These are phyloP conservation scores for Dryadula phaetusa DNA, from an alignment of 2,888 invertebrate genomes.

Conservation along the genomic window DNA sequence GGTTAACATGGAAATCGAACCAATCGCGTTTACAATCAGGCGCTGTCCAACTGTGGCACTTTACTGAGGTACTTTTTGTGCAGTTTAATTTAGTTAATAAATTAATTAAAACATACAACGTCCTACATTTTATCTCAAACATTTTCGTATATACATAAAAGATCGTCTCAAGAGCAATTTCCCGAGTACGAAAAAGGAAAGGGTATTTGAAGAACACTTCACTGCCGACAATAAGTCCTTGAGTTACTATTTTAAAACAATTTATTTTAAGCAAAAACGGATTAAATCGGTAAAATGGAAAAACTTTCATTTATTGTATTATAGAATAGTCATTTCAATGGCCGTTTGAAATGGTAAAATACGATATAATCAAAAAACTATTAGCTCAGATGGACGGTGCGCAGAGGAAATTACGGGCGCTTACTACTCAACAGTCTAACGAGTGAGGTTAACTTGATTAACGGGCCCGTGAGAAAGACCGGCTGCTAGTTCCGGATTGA, in stretches of 20 bases:
- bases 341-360: background rate
- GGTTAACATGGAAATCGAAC: too few relatives aligned
- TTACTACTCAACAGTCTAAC: conserved; percentile 29
- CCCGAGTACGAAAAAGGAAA: conserved; percentile 9
- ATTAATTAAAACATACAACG: background rate
- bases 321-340: background rate
- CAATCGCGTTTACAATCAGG: too few relatives aligned
- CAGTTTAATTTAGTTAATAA: background rate
- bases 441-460: conserved; percentile 36
- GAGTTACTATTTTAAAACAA: conserved; percentile 18
- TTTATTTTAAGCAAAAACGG: conserved; percentile 1
- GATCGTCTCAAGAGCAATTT: conserved; percentile 17
- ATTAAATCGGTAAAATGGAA: background rate
- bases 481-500: conserved; percentile 23
- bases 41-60: too few relatives aligned
- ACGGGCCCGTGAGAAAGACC: conserved; percentile 30
- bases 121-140: conserved; percentile 1
- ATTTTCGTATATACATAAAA: conserved; percentile 18
- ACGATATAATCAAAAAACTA: conserved; percentile 17
- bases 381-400: conserved; percentile 24
- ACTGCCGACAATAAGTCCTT: conserved; percentile 9
- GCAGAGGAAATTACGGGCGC: conserved; percentile 34
- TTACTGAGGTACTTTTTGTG: too few relatives aligned
- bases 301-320: background rate
- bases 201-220: conserved; percentile 26